Evolutionary conservation across 2,113 vertebrate species (phyloP).

Genomic region (Platichthys flesus): DNA sequence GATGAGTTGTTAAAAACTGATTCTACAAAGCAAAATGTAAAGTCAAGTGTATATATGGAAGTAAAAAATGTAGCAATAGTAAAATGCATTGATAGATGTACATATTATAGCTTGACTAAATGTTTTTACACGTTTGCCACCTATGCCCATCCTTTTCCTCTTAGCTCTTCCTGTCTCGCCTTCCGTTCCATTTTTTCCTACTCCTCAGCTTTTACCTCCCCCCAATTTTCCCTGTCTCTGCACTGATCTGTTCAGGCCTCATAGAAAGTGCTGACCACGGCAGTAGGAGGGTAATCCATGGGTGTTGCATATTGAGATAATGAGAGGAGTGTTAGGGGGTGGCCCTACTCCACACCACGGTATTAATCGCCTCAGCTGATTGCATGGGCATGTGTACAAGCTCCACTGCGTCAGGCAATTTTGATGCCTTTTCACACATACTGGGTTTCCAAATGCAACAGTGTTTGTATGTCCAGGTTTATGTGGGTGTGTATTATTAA

Average conservation of each 20-base stretch:
- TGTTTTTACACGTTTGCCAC: background rate
- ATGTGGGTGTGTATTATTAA: conserved; percentile 58
- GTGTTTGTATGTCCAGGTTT: conserved; percentile 26
- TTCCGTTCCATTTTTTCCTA: conserved; percentile 15
- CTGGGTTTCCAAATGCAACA: conserved; percentile 2
- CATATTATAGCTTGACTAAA: background rate
- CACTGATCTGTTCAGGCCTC: conserved; percentile 57
- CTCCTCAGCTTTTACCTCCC: conserved; percentile 9
- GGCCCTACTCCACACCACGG: conserved; percentile 59
- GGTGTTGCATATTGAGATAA: conserved; percentile 73
- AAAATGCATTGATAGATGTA: background rate
- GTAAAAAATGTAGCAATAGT: too few species aligned
- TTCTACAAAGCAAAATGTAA: too few species aligned
- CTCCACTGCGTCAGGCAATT: conserved; percentile 35
- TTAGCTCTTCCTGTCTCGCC: background rate
- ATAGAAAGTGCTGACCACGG: conserved; percentile 68
- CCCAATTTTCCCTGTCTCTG: conserved; percentile 8
- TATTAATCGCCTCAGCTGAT: conserved; percentile 51
- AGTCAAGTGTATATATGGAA: too few species aligned
- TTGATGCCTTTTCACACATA: conserved; percentile 41
- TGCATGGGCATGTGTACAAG: conserved; percentile 40
- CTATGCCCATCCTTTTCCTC: too few species aligned
- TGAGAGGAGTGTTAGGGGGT: conserved; percentile 59
- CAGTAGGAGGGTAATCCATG: conserved; percentile 68
- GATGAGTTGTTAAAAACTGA: too few species aligned